A percentile compares a stretch with the other conserved stretches of the same genome.
Evolutionary conservation across 2,113 vertebrate genomes (phyloP).

Genomic region (Aegotheles bennettii): DNA sequence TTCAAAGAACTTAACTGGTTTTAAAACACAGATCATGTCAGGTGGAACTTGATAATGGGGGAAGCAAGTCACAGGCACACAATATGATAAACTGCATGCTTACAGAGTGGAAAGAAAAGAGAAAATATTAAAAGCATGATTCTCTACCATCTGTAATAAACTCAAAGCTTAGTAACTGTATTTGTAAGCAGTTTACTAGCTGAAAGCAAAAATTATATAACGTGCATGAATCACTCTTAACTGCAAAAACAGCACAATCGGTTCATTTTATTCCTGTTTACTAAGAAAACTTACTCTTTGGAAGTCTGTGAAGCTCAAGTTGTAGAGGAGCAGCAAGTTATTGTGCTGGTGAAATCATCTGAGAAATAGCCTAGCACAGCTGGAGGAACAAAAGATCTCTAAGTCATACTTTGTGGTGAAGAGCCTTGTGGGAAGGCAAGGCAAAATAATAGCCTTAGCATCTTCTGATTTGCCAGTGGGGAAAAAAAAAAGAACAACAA

Average conservation of each 20-base stretch:
- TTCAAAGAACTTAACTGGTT: neutral
- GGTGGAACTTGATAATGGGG: neutral
- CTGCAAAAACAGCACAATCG: neutral
- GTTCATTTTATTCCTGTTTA: neutral
- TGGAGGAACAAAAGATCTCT: conserved; percentile 30
- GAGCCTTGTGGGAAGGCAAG: conserved; percentile 43
- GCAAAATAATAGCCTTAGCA: conserved; percentile 30
- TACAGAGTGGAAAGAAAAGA: neutral
- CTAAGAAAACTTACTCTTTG: conserved; percentile 6
- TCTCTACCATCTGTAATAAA: neutral
- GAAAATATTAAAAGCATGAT: neutral
- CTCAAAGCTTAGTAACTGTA: neutral
- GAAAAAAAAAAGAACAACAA: neutral
- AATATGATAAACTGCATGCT: neutral
- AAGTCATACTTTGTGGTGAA: conserved; percentile 53
- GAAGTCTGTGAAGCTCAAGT: conserved; percentile 5
- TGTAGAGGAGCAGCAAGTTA: neutral
- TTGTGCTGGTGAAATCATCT: conserved; percentile 28
- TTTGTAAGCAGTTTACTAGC: neutral
- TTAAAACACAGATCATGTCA: neutral
- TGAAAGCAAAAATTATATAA: neutral
- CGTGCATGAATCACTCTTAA: neutral
- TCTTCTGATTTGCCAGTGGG: conserved; percentile 13
- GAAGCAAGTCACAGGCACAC: neutral
- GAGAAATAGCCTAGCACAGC: conserved; percentile 12